Evolutionary conservation across 2,888 invertebrate species (phyloP).

Genomic region (Dasypolia templi): DNA sequence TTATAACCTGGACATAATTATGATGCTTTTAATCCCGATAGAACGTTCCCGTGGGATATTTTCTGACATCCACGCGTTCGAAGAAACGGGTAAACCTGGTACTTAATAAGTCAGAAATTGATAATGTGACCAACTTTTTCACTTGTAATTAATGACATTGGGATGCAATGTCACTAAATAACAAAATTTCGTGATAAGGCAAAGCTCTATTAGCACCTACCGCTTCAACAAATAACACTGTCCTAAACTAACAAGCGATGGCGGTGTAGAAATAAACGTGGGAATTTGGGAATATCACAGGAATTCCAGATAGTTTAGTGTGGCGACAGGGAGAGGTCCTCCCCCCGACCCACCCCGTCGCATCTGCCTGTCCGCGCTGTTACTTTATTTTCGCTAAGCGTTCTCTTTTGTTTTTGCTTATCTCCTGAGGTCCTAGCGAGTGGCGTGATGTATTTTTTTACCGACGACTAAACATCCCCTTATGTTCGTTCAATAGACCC

Average conservation of each 20-base stretch:
- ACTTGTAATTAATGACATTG: slow-evolving; percentile 67
- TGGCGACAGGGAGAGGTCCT: background rate
- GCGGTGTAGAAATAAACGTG: slow-evolving; percentile 28
- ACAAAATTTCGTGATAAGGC: slow-evolving; percentile 65
- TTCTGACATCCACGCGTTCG: no score
- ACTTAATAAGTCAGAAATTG: background rate
- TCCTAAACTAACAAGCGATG: slow-evolving; percentile 62
- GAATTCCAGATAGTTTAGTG: slow-evolving; percentile 16
- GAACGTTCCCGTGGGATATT: no score
- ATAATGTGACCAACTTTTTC: slow-evolving; percentile 58
- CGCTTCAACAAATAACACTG: slow-evolving; percentile 39
- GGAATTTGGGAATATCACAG: slow-evolving; percentile 32
- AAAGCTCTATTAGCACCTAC: slow-evolving; percentile 44
- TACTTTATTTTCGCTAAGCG: no score
- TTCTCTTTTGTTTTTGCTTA: no score
- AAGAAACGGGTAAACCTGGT: no score
- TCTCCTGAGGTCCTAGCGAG: no score
- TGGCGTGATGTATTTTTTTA: slow-evolving; percentile 7
- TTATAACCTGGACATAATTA: no score
- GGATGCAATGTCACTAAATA: slow-evolving; percentile 71
- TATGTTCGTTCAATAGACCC: slow-evolving; percentile 62
- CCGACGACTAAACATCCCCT: slow-evolving; percentile 49
- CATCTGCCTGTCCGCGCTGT: no score
- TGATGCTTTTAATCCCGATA: no score
- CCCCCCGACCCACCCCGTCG: no score